These are phyloP conservation scores for Chinchilla lanigera DNA, from an alignment of 2,113 vertebrate genomes.

Conservation along the genomic window DNA sequence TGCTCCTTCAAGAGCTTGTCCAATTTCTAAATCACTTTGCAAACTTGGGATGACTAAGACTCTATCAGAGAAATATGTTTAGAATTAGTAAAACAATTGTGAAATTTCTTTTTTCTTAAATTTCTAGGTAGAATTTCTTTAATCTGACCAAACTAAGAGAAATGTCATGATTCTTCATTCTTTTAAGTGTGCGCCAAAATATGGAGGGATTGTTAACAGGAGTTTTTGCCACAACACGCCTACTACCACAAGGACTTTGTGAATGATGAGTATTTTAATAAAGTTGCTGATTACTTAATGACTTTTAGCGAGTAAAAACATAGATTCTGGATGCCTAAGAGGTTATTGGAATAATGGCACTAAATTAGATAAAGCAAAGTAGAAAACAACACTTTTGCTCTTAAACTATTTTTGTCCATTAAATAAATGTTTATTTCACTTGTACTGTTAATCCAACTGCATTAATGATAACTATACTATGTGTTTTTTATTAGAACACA, in stretches of 20 bases:
- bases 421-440: conserved; percentile 57
- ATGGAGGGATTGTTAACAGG: neutral
- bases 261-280: conserved; percentile 54
- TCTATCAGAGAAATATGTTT: neutral
- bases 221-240: neutral
- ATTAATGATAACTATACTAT: conserved; percentile 15
- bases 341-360: conserved; percentile 57
- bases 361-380: conserved; percentile 35
- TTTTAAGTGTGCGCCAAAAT: neutral
- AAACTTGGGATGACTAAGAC: neutral
- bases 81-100: neutral
- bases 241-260: neutral
- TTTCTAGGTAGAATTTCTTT: neutral
- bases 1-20: neutral
- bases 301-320: conserved; percentile 69
- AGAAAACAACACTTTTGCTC: conserved; percentile 48
- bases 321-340: neutral
- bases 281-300: conserved; percentile 36
- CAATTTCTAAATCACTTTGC: conserved; percentile 31
- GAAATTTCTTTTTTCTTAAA: neutral
- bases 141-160: neutral
- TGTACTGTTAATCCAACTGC: conserved; percentile 44
- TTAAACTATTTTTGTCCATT: conserved; percentile 58
- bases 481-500: conserved; percentile 20
- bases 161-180: neutral